These are phyloP conservation scores for Cuculus canorus DNA, from an alignment of 2,797 vertebrate genomes.

Conservation along the genomic window DNA sequence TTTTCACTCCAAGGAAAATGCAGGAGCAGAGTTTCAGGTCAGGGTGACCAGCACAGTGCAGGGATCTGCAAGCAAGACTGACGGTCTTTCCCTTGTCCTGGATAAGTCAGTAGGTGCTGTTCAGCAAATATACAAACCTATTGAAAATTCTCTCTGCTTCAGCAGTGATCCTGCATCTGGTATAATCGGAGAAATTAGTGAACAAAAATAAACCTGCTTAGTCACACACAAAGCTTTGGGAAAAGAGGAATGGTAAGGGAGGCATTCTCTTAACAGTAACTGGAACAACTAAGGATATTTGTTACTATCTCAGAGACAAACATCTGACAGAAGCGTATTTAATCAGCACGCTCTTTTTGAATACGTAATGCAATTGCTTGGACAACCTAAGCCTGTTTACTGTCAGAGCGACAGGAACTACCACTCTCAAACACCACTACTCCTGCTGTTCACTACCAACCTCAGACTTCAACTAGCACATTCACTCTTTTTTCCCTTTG, in stretches of 20 bases:
- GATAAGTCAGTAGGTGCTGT: not conserved
- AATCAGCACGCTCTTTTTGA: not conserved
- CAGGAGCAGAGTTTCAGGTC: not conserved
- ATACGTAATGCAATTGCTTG: not conserved
- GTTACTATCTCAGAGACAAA: not conserved
- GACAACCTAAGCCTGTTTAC: not conserved
- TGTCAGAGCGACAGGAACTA: not conserved
- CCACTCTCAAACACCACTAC: not conserved
- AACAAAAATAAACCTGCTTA: not conserved
- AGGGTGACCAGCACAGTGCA: not conserved
- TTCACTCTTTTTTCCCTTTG: not conserved
- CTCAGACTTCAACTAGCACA: not conserved
- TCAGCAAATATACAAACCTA: not conserved
- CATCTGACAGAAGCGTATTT: not conserved
- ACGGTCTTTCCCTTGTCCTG: not conserved
- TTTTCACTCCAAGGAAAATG: not conserved
- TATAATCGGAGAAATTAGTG: not conserved
- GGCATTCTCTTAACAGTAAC: not conserved
- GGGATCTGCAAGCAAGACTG: not conserved
- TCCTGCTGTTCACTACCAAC: not conserved
- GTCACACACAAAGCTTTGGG: not conserved
- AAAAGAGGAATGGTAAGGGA: not conserved
- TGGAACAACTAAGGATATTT: not conserved
- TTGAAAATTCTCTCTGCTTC: not conserved
- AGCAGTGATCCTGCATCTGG: not conserved